phyloP scores from a whole-genome alignment of 2,797 vertebrate genomes.

The Brotula barbata region DNA sequence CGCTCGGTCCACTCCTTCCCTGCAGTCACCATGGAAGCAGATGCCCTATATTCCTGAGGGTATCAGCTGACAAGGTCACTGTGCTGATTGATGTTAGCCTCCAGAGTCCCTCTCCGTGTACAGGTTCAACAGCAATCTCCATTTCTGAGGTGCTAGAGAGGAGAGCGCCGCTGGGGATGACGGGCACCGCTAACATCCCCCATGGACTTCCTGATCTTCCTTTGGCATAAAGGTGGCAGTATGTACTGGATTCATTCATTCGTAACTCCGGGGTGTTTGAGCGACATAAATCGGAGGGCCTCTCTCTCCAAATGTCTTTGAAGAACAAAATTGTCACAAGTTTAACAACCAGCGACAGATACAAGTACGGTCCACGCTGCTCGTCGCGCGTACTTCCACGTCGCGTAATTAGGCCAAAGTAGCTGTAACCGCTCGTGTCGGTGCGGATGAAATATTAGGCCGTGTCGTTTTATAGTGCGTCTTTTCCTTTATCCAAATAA shows the following conservation, averaged over 20 bases:
- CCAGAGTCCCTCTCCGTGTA: slow-evolving; percentile 57
- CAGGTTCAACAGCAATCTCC: slow-evolving; percentile 72
- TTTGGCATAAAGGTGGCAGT: slow-evolving; percentile 36
- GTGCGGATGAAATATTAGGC: slow-evolving; percentile 1
- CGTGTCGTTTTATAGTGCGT: not conserved
- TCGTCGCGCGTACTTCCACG: too few species aligned
- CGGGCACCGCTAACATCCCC: slow-evolving; percentile 40
- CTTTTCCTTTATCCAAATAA: slow-evolving; percentile 9
- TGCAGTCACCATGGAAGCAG: slow-evolving; percentile 63
- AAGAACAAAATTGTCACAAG: slow-evolving; percentile 8
- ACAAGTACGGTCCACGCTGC: not conserved
- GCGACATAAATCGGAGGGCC: slow-evolving; percentile 24
- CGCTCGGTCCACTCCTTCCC: slow-evolving; percentile 40
- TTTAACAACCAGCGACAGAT: slow-evolving; percentile 4
- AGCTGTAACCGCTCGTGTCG: slow-evolving; percentile 4
- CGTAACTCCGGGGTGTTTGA: slow-evolving; percentile 20
- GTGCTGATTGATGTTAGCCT: slow-evolving; percentile 74
- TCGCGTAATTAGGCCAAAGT: slow-evolving; percentile 12
- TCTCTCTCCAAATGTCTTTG: not conserved
- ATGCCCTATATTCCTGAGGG: slow-evolving; percentile 68
- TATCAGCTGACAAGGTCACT: slow-evolving; percentile 73
- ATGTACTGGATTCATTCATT: slow-evolving; percentile 39
- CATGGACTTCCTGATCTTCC: slow-evolving; percentile 44
- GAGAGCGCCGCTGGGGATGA: slow-evolving; percentile 45
- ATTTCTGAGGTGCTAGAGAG: slow-evolving; percentile 57